A percentile compares a stretch with the other conserved stretches of the same genome.
Conservation (phyloP, 2,113 vertebrate genomes). For the Chionomys nivalis region DNA sequence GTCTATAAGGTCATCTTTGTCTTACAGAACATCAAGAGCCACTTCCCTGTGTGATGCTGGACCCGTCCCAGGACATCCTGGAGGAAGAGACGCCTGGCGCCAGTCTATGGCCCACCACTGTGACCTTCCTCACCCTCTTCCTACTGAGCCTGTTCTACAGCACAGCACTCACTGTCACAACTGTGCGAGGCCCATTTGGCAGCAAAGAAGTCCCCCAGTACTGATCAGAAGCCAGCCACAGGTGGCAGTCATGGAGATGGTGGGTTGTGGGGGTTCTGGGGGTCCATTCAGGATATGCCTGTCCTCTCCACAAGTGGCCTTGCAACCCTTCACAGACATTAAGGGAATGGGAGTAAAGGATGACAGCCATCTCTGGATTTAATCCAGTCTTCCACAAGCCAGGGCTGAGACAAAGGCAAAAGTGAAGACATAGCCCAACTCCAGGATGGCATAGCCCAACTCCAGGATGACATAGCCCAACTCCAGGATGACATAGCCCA, state of each 20-base stretch:
- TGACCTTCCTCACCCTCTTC: slow-evolving; percentile 92
- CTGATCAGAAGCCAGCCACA: slow-evolving; percentile 40
- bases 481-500: not conserved
- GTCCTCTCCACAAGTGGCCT: fast-evolving
- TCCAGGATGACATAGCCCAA: not conserved
- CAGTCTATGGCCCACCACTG: slow-evolving; percentile 83
- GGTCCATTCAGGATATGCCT: not conserved
- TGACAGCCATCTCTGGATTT: not conserved
- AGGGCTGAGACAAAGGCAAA: no score
- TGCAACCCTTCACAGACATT: not conserved
- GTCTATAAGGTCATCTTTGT: not conserved
- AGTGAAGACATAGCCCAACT: not conserved
- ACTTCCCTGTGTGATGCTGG: not conserved
- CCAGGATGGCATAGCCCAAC: not conserved
- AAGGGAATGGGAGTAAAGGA: no score
- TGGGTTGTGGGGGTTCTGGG: not conserved
- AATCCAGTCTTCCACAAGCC: not conserved
- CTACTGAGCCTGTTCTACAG: slow-evolving; percentile 91
- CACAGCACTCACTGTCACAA: slow-evolving; percentile 87
- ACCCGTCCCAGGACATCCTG: slow-evolving; percentile 17
- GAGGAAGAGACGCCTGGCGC: slow-evolving; percentile 78
- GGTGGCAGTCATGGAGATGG: not conserved
- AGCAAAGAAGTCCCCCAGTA: slow-evolving; percentile 54
- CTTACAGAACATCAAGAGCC: slow-evolving; percentile 12
- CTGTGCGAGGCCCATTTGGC: slow-evolving; percentile 73